Percentiles rank a stretch among this genome's conserved stretches.
Evolutionary conservation across 2,797 vertebrate genomes (phyloP).

Genomic region (Sebastes diaconus): DNA sequence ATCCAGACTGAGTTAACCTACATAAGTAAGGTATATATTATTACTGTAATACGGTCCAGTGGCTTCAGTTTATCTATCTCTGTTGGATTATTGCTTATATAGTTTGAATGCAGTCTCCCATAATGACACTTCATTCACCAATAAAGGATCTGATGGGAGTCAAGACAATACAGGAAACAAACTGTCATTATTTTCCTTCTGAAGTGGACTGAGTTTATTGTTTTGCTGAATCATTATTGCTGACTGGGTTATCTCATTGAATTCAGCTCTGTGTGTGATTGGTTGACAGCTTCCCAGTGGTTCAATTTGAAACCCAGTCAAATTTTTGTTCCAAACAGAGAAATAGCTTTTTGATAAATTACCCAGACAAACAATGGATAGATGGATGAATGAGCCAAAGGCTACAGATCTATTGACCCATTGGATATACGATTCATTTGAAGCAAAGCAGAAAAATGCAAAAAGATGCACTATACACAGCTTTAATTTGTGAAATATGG

Average conservation of each 20-base stretch:
- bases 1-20: neutral
- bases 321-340: neutral
- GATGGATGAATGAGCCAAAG: slow-evolving; percentile 6
- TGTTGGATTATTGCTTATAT: neutral
- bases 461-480: neutral
- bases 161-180: slow-evolving; percentile 23
- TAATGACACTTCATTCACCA: neutral
- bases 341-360: slow-evolving; percentile 20
- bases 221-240: slow-evolving; percentile 42
- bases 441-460: neutral
- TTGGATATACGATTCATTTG: slow-evolving; percentile 6
- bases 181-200: neutral
- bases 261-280: slow-evolving; percentile 12
- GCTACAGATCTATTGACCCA: slow-evolving; percentile 16
- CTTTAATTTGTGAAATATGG: slow-evolving; percentile 2
- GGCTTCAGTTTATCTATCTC: neutral
- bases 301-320: slow-evolving; percentile 27
- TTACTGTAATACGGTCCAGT: neutral
- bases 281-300: slow-evolving; percentile 17
- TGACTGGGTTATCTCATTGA: slow-evolving; percentile 29
- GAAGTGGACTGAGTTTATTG: slow-evolving; percentile 4
- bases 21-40: neutral
- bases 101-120: neutral
- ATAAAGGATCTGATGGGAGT: slow-evolving; percentile 1
- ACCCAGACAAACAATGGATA: slow-evolving; percentile 24